Percentiles rank a stretch among this genome's conserved stretches.
phyloP scores from a whole-genome alignment of 2,797 vertebrate genomes.

The Enteromius afrohamiltoni region DNA sequence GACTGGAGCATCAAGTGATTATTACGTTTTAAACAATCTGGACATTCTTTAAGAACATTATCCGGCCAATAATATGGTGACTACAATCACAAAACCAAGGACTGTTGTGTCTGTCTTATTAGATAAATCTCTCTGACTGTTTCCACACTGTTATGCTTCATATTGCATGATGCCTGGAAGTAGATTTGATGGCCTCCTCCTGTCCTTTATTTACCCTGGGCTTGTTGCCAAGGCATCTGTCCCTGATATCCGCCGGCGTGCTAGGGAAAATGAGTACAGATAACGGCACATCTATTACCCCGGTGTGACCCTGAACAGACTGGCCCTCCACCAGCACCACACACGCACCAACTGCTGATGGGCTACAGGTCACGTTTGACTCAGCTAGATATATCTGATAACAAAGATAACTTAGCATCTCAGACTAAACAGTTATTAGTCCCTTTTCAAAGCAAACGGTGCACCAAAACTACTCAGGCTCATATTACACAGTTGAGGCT shows the following conservation, averaged over 20 bases:
- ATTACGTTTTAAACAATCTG: background rate
- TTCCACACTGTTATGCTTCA: slow-evolving; percentile 14
- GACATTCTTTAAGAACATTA: background rate
- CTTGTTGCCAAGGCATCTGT: slow-evolving; percentile 53
- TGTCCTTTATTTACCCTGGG: slow-evolving; percentile 43
- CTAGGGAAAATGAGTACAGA: slow-evolving; percentile 33
- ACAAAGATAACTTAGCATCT: slow-evolving; percentile 19
- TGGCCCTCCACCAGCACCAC: slow-evolving; percentile 17
- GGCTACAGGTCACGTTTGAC: slow-evolving; percentile 13
- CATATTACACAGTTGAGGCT: background rate
- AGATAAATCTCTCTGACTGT: slow-evolving; percentile 12
- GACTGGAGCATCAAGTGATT: background rate
- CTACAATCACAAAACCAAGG: slow-evolving; percentile 21
- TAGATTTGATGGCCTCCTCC: slow-evolving; percentile 39
- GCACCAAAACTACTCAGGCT: background rate
- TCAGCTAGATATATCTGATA: background rate
- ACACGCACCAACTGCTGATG: slow-evolving; percentile 2
- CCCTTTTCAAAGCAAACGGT: slow-evolving; percentile 23
- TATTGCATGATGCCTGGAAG: slow-evolving; percentile 1
- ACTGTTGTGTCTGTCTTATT: slow-evolving; percentile 3
- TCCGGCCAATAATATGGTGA: background rate
- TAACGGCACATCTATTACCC: slow-evolving; percentile 35
- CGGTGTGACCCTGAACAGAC: slow-evolving; percentile 33
- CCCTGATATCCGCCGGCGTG: slow-evolving; percentile 45
- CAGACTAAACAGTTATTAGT: slow-evolving; percentile 16